phyloP scores from a whole-genome alignment of 2,888 invertebrate genomes.

The Macrosoma leucophasiata region DNA sequence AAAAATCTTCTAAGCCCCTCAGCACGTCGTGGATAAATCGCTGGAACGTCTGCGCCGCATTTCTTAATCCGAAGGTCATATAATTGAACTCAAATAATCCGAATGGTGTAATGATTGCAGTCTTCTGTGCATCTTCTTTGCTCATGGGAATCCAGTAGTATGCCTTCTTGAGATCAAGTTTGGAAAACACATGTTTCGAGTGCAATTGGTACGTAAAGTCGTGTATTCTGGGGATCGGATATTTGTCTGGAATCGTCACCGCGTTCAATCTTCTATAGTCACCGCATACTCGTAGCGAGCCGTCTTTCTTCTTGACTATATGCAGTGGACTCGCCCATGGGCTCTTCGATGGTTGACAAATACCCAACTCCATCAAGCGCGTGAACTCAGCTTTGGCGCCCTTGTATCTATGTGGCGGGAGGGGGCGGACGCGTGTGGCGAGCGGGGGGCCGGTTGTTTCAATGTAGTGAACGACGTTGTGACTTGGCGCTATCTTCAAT shows the following conservation, averaged over 20 bases:
- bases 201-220: conserved; percentile 17
- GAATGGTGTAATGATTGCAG: conserved; percentile 18
- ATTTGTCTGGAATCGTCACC: conserved; percentile 21
- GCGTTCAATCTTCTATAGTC: conserved; percentile 24
- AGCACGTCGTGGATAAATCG: conserved; percentile 4
- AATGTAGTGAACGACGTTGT: conserved; percentile 10
- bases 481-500: conserved; percentile 4
- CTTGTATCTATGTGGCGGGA: conserved; percentile 8
- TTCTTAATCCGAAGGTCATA: conserved; percentile 36
- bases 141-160: conserved; percentile 13
- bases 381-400: conserved; percentile 8
- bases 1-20: neutral
- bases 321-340: conserved; percentile 31
- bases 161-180: conserved; percentile 13
- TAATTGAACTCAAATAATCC: conserved; percentile 33
- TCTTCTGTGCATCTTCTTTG: conserved; percentile 17
- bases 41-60: conserved; percentile 5
- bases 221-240: conserved; percentile 16
- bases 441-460: conserved; percentile 11
- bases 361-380: conserved; percentile 22
- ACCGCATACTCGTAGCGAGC: conserved; percentile 31
- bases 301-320: conserved; percentile 27
- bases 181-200: conserved; percentile 15
- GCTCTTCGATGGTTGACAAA: conserved; percentile 27
- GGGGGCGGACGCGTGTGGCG: conserved; percentile 7